phyloP scores from a whole-genome alignment of 1,140 invertebrate genomes.

The Linepithema humile region DNA sequence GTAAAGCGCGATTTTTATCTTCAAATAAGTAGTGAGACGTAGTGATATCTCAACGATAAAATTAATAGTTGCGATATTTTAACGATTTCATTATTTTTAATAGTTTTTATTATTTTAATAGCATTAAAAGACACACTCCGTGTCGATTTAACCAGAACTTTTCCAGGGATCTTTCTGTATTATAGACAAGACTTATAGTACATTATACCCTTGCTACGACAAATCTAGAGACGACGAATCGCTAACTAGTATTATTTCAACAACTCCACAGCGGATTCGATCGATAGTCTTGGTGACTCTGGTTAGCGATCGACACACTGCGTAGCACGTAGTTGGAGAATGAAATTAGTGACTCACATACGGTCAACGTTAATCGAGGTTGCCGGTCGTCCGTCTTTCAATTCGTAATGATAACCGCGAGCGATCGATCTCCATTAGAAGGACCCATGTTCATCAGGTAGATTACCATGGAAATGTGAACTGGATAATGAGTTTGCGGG shows the following conservation, averaged over 20 bases:
- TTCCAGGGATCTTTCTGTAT: neutral
- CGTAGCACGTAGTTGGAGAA: neutral
- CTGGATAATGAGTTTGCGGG: neutral
- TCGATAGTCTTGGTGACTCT: slow-evolving; percentile 36
- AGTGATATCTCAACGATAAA: neutral
- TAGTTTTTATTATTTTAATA: neutral
- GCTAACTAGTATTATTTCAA: slow-evolving; percentile 21
- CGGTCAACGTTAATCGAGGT: slow-evolving; percentile 34
- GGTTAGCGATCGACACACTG: slow-evolving; percentile 25
- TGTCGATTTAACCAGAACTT: neutral
- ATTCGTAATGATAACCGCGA: slow-evolving; percentile 39
- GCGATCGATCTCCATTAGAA: slow-evolving; percentile 29
- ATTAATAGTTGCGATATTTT: neutral
- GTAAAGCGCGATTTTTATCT: neutral
- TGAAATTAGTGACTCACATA: slow-evolving; percentile 5
- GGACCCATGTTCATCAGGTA: slow-evolving; percentile 37
- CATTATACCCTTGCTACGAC: neutral
- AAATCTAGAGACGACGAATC: neutral
- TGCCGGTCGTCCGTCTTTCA: neutral
- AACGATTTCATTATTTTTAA: neutral
- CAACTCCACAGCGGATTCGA: neutral
- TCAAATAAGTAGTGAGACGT: neutral
- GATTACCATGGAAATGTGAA: slow-evolving; percentile 18
- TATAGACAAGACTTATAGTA: neutral
- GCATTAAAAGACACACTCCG: neutral